A percentile compares a stretch with the other conserved stretches of the same genome.
Evolutionary conservation across 2,797 vertebrate genomes (phyloP).

Genomic region (Myotis findleyi): DNA sequence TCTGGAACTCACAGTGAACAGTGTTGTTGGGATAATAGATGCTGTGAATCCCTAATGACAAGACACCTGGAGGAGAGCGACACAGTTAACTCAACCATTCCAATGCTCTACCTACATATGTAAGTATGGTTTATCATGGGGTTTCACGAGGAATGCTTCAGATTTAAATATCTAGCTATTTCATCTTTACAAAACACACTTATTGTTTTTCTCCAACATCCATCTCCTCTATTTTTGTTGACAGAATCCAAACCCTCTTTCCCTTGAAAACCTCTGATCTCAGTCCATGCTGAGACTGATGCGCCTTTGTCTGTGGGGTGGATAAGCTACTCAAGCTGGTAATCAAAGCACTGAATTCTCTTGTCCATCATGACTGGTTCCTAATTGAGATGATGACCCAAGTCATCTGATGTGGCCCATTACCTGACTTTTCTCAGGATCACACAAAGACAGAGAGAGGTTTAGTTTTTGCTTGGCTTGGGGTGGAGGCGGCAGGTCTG

Average conservation of each 20-base stretch:
- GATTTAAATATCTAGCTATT: not conserved
- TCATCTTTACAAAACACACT: not conserved
- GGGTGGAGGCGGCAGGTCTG: not conserved
- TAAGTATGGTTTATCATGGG: not conserved
- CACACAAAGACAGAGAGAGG: not conserved
- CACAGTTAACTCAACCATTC: not conserved
- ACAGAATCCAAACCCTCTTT: not conserved
- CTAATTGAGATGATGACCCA: not conserved
- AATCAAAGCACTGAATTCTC: not conserved
- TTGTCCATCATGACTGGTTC: not conserved
- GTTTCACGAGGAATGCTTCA: not conserved
- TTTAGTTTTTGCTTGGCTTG: not conserved
- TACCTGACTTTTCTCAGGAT: not conserved
- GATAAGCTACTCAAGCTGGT: not conserved
- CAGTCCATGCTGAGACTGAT: not conserved
- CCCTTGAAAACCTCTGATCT: not conserved
- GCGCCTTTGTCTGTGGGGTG: not conserved
- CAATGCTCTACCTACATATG: not conserved
- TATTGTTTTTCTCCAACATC: not conserved
- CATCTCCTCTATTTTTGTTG: not conserved
- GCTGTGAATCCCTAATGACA: not conserved
- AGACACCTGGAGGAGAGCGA: not conserved
- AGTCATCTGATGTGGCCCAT: not conserved
- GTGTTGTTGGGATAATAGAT: not conserved
- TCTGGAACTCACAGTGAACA: not conserved